phyloP scores from a whole-genome alignment of 35 echinoderm and acorn worm genomes.

The Patiria miniata region DNA sequence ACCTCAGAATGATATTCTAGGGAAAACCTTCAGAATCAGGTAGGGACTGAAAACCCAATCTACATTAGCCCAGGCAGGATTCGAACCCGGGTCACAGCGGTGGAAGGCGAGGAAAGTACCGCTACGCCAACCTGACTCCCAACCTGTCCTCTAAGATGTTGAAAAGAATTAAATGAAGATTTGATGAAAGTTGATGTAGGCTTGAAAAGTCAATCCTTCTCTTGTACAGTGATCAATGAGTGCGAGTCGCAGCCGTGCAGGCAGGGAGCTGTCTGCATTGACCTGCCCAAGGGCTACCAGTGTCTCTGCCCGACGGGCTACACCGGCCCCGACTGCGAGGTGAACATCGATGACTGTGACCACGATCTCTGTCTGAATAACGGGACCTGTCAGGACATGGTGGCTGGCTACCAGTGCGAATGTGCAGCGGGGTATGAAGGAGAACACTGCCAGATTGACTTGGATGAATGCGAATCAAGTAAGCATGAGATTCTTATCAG shows the following conservation, averaged over 20 bases:
- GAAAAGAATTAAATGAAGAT: no score
- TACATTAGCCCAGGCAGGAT: no score
- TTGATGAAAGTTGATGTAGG: no score
- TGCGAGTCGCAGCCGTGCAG: slow-evolving; percentile 29
- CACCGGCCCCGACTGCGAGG: slow-evolving; percentile 42
- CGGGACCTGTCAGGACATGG: slow-evolving; percentile 44
- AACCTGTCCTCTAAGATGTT: no score
- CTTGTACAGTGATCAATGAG: slow-evolving; percentile 44
- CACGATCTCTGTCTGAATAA: slow-evolving; percentile 53
- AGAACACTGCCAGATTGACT: slow-evolving; percentile 55
- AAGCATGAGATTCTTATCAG: no score
- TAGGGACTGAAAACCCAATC: no score
- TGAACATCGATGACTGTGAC: slow-evolving; percentile 65
- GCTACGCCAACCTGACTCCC: no score
- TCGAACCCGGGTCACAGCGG: no score
- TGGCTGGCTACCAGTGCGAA: slow-evolving; percentile 45
- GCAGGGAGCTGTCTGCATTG: slow-evolving; percentile 35
- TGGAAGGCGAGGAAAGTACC: no score
- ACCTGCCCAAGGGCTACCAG: slow-evolving; percentile 29
- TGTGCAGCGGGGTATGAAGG: slow-evolving; percentile 54
- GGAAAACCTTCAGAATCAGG: no score
- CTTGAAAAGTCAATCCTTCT: no score
- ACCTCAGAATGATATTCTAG: no score
- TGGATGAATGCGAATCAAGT: slow-evolving; percentile 60
- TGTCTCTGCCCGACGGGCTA: slow-evolving; percentile 53